A percentile compares a stretch with the other conserved stretches of the same genome.
Conservation (phyloP, 2,797 vertebrate genomes). For the Falco biarmicus region DNA sequence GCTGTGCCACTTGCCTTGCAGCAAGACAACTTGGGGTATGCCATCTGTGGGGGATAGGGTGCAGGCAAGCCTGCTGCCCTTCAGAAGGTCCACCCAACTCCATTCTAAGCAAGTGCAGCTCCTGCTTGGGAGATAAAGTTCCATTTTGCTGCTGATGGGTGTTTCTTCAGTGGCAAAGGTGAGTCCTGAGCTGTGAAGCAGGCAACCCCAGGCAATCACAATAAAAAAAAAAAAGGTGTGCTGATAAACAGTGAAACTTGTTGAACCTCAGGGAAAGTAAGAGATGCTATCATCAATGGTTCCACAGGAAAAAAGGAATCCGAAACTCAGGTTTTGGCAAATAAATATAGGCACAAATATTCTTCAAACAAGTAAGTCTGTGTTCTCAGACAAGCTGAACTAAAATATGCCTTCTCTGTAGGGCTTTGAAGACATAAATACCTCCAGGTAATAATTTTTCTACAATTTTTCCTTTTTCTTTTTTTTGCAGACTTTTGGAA, state of each 20-base stretch:
- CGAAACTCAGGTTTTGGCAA: neutral
- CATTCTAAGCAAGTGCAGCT: neutral
- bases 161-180: neutral
- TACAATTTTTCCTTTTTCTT: neutral
- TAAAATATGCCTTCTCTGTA: neutral
- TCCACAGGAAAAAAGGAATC: neutral
- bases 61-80: neutral
- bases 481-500: neutral
- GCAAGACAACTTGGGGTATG: neutral
- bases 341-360: neutral
- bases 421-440: neutral
- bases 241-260: neutral
- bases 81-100: neutral
- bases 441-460: neutral
- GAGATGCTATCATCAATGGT: neutral
- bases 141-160: neutral
- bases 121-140: neutral
- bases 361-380: neutral
- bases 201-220: neutral
- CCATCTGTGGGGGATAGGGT: accelerated
- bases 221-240: neutral
- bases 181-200: neutral
- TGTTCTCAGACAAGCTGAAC: neutral
- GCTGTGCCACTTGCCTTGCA: neutral
- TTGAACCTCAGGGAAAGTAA: neutral